Conservation (phyloP, 2,888 invertebrate species). For the Alcis repandata region DNA sequence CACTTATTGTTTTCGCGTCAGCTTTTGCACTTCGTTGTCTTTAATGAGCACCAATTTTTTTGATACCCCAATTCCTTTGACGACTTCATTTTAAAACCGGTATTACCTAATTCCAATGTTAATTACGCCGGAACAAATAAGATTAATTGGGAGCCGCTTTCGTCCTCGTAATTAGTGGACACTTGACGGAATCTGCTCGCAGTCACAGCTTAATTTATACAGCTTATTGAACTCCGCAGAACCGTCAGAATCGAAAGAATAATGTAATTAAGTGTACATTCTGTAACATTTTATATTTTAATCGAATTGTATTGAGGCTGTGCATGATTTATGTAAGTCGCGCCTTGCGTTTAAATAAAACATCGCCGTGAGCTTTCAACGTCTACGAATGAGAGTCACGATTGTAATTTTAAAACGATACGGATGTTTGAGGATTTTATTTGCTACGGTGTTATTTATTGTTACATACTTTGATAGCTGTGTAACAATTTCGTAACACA, state of each 20-base stretch:
- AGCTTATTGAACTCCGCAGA: slow-evolving; percentile 43
- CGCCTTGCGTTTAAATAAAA: slow-evolving; percentile 82
- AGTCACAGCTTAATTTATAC: slow-evolving; percentile 38
- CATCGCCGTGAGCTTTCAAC: slow-evolving; percentile 84
- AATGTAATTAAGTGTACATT: slow-evolving; percentile 75
- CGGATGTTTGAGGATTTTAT: slow-evolving; percentile 63
- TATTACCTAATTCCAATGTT: slow-evolving; percentile 78
- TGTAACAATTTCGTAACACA: slow-evolving; percentile 22
- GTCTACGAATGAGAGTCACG: slow-evolving; percentile 82
- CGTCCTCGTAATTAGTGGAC: slow-evolving; percentile 66
- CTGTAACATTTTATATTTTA: slow-evolving; percentile 73
- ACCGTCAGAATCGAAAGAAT: slow-evolving; percentile 37
- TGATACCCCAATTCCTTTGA: slow-evolving; percentile 61
- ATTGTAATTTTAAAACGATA: slow-evolving; percentile 83
- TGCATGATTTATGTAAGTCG: slow-evolving; percentile 78
- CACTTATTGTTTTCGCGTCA: slow-evolving; percentile 80
- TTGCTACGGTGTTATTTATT: slow-evolving; percentile 50
- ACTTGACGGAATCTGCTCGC: slow-evolving; percentile 33
- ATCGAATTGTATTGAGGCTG: slow-evolving; percentile 78
- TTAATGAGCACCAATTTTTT: slow-evolving; percentile 72
- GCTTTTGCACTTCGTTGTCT: slow-evolving; percentile 81
- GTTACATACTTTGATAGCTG: slow-evolving; percentile 55
- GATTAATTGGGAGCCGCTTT: slow-evolving; percentile 69
- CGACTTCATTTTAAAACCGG: slow-evolving; percentile 63
- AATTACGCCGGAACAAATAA: slow-evolving; percentile 75